Conservation (phyloP, 2,113 vertebrate genomes). For the Gymnocephalus cernua region DNA sequence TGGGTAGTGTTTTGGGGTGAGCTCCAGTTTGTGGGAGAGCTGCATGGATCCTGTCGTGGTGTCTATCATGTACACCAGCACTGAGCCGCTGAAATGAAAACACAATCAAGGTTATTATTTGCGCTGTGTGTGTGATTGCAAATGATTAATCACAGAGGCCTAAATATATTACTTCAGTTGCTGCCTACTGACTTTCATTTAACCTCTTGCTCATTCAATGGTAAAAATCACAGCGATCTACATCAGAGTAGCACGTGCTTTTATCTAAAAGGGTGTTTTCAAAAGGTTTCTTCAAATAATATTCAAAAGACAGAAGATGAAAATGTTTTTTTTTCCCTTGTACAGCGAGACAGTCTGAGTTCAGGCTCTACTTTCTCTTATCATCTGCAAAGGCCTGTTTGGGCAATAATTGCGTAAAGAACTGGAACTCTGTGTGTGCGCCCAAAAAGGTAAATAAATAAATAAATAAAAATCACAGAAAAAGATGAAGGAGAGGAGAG, state of each 20-base stretch:
- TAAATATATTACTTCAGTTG: neutral
- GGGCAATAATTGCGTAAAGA: neutral
- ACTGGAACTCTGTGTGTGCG: neutral
- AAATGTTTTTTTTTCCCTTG: neutral
- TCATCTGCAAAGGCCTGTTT: neutral
- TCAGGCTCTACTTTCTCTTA: neutral
- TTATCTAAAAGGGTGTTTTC: neutral
- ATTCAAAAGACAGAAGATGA: neutral
- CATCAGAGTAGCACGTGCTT: neutral
- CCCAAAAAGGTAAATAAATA: neutral
- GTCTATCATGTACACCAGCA: constrained; percentile 96
- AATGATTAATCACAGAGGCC: constrained; percentile 1
- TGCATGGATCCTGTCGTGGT: constrained; percentile 96
- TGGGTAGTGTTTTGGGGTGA: constrained; percentile 98
- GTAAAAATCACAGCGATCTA: neutral
- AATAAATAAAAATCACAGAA: too few relatives aligned
- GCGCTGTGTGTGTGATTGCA: neutral
- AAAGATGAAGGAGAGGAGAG: neutral
- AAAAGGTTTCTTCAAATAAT: neutral
- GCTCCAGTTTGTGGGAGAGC: constrained; percentile 96
- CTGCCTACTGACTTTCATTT: neutral
- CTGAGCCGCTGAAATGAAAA: constrained; percentile 89
- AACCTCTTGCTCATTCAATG: neutral
- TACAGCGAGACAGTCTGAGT: neutral
- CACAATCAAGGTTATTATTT: neutral